Percentiles rank a stretch among this genome's conserved stretches.
phyloP scores from a whole-genome alignment of 2,888 invertebrate genomes.

The Drosophila acutilabella region DNA sequence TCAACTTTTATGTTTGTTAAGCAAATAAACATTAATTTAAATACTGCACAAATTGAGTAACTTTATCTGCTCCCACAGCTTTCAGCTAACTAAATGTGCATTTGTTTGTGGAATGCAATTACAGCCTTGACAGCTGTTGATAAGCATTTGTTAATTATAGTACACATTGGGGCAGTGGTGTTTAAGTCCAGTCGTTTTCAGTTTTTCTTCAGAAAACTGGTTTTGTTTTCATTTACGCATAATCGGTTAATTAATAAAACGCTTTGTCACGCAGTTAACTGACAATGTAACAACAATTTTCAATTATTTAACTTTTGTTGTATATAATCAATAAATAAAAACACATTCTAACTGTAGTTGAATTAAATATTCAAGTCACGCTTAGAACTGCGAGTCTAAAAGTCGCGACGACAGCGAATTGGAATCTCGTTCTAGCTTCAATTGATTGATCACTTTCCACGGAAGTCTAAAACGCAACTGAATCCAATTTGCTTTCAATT shows the following conservation, averaged over 20 bases:
- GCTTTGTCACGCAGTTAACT: no score
- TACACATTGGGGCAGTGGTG: no score
- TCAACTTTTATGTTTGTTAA: no score
- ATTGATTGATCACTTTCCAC: constrained; percentile 34
- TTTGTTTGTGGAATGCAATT: constrained; percentile 2
- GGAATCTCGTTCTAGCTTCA: constrained; percentile 6
- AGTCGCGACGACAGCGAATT: not conserved
- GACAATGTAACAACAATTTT: not conserved
- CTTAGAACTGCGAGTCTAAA: constrained; percentile 8
- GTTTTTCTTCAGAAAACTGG: not conserved
- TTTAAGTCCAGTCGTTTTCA: constrained; percentile 22
- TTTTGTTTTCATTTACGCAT: not conserved
- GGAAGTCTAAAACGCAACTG: constrained; percentile 50
- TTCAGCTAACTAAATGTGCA: not conserved
- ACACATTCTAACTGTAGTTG: constrained; percentile 11
- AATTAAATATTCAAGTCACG: constrained; percentile 46
- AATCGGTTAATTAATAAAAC: not conserved
- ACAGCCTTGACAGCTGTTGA: constrained; percentile 47
- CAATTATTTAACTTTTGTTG: not conserved
- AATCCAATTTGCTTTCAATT: constrained; percentile 32
- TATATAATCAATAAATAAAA: constrained; percentile 14
- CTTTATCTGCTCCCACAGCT: not conserved
- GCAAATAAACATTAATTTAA: no score
- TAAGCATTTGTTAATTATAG: constrained; percentile 30
- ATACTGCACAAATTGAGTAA: no score